Percentiles rank a stretch among this genome's conserved stretches.
These are phyloP conservation scores for Tridacna gigas DNA, from an alignment of 2,888 invertebrate genomes.

Conservation along the genomic window DNA sequence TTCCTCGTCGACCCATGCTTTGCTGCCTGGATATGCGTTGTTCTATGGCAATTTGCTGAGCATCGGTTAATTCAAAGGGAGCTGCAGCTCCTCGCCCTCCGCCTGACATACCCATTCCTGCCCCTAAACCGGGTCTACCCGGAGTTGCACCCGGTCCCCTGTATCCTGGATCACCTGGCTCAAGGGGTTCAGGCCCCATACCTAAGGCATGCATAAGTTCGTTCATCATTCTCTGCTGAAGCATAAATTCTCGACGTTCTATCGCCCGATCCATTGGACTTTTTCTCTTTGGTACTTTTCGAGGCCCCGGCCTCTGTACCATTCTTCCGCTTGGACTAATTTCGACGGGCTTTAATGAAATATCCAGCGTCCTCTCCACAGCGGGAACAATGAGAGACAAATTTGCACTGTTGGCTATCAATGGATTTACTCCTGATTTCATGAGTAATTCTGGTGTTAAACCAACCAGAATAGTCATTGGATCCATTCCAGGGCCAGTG, in stretches of 20 bases:
- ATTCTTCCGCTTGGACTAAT: slow-evolving; percentile 4
- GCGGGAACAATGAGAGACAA: slow-evolving; percentile 54
- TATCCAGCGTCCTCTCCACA: slow-evolving; percentile 53
- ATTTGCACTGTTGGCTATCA: slow-evolving; percentile 61
- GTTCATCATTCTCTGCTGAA: slow-evolving; percentile 54
- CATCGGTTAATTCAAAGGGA: slow-evolving; percentile 43
- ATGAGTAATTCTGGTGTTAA: slow-evolving; percentile 61
- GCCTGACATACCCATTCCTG: slow-evolving; percentile 24
- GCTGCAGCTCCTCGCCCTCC: slow-evolving; percentile 11
- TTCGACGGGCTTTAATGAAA: slow-evolving; percentile 35
- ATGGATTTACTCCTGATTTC: slow-evolving; percentile 62
- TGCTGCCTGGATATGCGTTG: slow-evolving; percentile 9
- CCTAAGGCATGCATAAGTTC: slow-evolving; percentile 61
- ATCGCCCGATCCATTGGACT: slow-evolving; percentile 22
- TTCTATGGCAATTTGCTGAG: slow-evolving; percentile 50
- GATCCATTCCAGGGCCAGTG: slow-evolving; percentile 44
- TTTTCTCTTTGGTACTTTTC: neutral
- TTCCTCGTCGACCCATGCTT: neutral
- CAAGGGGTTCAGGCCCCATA: slow-evolving; percentile 60
- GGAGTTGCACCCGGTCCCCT: slow-evolving; percentile 38
- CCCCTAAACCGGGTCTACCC: slow-evolving; percentile 1
- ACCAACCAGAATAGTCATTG: slow-evolving; percentile 49
- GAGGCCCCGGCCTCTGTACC: neutral
- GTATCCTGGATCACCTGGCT: slow-evolving; percentile 64
- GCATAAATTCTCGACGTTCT: slow-evolving; percentile 55